phyloP scores from a whole-genome alignment of 2,797 vertebrate species.

The Oreortyx pictus region DNA sequence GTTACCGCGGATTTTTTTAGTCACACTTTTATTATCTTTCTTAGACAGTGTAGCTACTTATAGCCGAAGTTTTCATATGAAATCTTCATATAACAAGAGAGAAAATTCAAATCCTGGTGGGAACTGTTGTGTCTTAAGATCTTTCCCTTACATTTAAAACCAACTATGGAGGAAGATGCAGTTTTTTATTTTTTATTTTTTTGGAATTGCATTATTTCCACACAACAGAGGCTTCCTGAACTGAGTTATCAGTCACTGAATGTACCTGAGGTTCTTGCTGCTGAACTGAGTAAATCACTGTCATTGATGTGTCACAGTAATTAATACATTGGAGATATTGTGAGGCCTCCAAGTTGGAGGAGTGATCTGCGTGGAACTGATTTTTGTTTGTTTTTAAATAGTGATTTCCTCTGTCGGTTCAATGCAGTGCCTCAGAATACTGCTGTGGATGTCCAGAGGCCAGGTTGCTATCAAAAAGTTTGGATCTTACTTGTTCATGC shows the following conservation, averaged over 20 bases:
- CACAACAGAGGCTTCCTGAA: background rate
- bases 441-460: background rate
- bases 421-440: background rate
- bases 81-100: background rate
- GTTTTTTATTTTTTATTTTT: background rate
- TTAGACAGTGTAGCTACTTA: background rate
- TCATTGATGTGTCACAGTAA: background rate
- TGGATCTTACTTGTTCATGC: background rate
- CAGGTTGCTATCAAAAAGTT: rapidly evolving
- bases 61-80: background rate
- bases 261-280: background rate
- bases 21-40: background rate
- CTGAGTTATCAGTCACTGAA: background rate
- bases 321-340: background rate
- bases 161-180: background rate
- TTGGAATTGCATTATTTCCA: background rate
- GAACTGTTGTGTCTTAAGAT: background rate
- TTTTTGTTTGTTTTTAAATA: background rate
- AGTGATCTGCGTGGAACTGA: background rate
- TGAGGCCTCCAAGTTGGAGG: background rate
- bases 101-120: background rate
- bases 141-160: background rate
- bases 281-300: background rate
- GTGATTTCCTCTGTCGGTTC: background rate
- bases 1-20: background rate